phyloP scores from a whole-genome alignment of 2,113 vertebrate species.

The Sinosuthora webbiana region DNA sequence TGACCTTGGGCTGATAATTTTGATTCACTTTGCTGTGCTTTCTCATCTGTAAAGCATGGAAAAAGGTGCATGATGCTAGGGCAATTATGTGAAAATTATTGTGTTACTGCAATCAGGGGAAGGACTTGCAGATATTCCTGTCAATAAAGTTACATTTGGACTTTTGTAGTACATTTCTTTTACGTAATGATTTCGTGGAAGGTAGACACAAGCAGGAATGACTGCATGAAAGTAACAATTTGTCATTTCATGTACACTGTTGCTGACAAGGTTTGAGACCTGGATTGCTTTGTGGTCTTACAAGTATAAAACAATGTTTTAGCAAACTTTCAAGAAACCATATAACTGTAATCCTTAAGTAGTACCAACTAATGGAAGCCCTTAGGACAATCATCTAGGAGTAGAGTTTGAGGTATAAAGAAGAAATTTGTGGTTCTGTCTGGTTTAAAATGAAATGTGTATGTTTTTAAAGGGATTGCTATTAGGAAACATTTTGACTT shows the following conservation, averaged over 20 bases:
- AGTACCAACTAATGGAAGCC: background rate
- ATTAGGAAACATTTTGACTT: conserved; percentile 22
- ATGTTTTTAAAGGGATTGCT: background rate
- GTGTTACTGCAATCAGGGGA: background rate
- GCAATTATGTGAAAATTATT: background rate
- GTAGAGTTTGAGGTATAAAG: background rate
- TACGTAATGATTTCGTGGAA: background rate
- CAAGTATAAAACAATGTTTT: background rate
- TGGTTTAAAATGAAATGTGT: background rate
- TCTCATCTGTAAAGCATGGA: background rate
- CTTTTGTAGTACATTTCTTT: background rate
- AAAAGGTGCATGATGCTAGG: background rate
- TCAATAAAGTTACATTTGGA: background rate
- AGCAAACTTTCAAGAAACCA: background rate
- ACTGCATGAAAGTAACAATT: background rate
- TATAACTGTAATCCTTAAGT: background rate
- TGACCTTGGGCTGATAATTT: background rate
- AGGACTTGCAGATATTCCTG: background rate
- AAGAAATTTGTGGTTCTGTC: background rate
- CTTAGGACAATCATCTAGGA: background rate
- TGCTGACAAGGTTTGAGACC: background rate
- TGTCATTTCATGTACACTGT: background rate
- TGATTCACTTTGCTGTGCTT: background rate
- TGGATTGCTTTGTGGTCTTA: background rate
- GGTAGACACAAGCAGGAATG: background rate